A percentile compares a stretch with the other conserved stretches of the same genome.
These are phyloP conservation scores for Ciconia maguari DNA, from an alignment of 2,113 vertebrate genomes.

Conservation along the genomic window DNA sequence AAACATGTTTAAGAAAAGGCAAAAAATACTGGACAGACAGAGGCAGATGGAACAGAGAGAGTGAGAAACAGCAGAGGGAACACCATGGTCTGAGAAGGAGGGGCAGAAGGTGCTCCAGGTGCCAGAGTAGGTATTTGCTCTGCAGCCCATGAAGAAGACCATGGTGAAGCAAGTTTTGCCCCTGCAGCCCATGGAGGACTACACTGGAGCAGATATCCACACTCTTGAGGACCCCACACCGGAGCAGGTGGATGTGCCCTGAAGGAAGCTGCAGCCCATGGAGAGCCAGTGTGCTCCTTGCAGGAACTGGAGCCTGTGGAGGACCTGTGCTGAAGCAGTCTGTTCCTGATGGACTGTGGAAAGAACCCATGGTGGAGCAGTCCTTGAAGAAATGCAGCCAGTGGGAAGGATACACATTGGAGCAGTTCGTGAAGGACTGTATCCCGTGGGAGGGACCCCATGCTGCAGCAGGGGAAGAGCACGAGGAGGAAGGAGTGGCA, in stretches of 20 bases:
- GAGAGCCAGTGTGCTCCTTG: neutral
- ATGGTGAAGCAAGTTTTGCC: neutral
- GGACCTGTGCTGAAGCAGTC: neutral
- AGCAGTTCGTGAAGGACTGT: neutral
- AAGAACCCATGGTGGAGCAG: neutral
- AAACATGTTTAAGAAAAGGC: neutral
- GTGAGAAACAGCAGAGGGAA: neutral
- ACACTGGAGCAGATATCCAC: neutral
- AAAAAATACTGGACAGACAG: neutral
- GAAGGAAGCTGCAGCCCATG: neutral
- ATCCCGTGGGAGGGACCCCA: neutral
- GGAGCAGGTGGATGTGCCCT: neutral
- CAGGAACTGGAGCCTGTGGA: neutral
- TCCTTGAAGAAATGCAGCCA: neutral
- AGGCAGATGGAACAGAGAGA: neutral
- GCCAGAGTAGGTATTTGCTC: neutral
- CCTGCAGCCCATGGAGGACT: neutral
- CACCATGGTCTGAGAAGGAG: accelerated
- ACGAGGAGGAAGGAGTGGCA: neutral
- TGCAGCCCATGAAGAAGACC: neutral
- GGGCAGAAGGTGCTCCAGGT: neutral
- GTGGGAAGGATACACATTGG: neutral
- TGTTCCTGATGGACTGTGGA: neutral
- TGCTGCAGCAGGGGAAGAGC: neutral
- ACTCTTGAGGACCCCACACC: accelerated